phyloP scores from a whole-genome alignment of 2,797 vertebrate genomes.

The Gymnothorax reevesii region DNA sequence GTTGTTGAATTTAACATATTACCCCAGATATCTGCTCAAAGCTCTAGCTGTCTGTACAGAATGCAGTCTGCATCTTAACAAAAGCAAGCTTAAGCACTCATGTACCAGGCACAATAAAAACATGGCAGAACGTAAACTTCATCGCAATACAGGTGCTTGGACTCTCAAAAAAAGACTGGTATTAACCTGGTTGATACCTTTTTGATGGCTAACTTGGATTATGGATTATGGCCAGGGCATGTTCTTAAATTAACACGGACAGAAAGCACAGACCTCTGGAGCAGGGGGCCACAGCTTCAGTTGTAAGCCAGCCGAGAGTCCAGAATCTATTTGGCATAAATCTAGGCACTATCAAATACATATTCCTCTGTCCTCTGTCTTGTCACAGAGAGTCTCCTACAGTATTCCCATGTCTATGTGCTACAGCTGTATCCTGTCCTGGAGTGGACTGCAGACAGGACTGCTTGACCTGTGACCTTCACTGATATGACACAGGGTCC shows the following conservation, averaged over 20 bases:
- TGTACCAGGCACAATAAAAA: neutral
- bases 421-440: neutral
- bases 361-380: too few relatives aligned
- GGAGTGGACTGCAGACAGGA: neutral
- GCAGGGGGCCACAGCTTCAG: neutral
- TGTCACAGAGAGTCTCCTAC: neutral
- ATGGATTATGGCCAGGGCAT: neutral
- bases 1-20: neutral
- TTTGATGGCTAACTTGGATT: neutral
- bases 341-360: neutral
- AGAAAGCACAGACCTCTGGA: conserved; percentile 4
- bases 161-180: neutral
- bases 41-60: neutral
- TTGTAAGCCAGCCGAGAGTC: neutral
- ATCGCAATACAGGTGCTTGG: neutral
- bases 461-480: neutral
- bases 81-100: neutral
- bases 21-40: neutral
- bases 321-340: conserved; percentile 3
- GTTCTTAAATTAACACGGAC: neutral
- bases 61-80: neutral
- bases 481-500: conserved; percentile 1
- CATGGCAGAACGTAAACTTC: neutral
- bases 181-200: neutral
- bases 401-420: neutral